Evolutionary conservation across 1,140 invertebrate genomes (phyloP), one percentile per base, ranked within the genome.

Genomic region (Scaptomyza pallida): DNA sequence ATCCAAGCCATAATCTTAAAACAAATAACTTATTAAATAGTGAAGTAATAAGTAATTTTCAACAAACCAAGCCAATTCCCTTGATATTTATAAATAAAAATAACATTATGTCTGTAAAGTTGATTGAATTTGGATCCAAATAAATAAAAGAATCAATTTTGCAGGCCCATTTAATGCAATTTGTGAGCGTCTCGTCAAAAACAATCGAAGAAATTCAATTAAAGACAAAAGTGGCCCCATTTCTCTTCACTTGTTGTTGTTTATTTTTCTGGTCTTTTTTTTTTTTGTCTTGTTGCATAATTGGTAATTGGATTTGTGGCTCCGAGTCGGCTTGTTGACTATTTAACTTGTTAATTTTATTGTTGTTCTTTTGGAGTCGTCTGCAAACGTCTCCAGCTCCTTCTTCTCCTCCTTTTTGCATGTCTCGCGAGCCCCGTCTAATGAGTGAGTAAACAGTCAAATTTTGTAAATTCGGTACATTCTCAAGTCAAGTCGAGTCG

Each of bases 281-380:
- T 52, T 47, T 6, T 26, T 26, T 4, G 3, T 26, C 6, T 65
- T 44, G 26, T 17, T 41, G 17, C n/a, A 35, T 44, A 60, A 45
- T 69, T 76, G 81, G 77, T 85, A 85, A 85, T 85, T 85, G 80
- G 72, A 80, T 86, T 85, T 78, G 62, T 45, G 51, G 75, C 79
- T 76, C 74, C 60, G 45, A 77, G 57, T 77, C 79, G 56, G 62
- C 75, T 67, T 64, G 72, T 62, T 67, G 81, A 86, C 73, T 85
- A 72, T 86, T 85, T 85, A 76, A 88, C 73, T 86, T 86, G 82
- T 86, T 86, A 82, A 82, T 86, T 86, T 79, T 61, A 79, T 81
- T 81, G 78, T 86, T 88, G 78, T 86, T 81, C 70, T 81, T 86
- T 57, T 56, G 35, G 21, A 59, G 30, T 59, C 52, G 68, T 64